These are phyloP conservation scores for Pantherophis guttatus DNA, from an alignment of 2,113 vertebrate species.

Conservation along the genomic window DNA sequence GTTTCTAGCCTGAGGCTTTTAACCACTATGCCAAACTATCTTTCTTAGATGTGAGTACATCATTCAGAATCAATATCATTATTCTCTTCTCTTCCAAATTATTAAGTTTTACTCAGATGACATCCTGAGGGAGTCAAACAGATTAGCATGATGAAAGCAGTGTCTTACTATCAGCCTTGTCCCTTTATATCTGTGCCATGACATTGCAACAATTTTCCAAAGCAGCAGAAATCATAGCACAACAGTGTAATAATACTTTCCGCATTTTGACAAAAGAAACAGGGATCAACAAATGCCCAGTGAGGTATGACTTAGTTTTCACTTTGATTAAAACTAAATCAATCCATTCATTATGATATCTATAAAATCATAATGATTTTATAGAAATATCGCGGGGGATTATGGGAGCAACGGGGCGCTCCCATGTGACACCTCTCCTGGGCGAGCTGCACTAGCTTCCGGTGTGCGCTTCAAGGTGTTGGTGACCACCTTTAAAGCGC, in stretches of 20 bases:
- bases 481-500: no score
- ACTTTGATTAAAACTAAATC: background rate
- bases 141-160: background rate
- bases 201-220: background rate
- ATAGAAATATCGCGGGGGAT: no score
- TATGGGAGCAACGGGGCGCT: no score
- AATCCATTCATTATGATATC: background rate
- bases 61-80: background rate
- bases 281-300: background rate
- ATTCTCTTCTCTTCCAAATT: background rate
- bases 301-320: background rate
- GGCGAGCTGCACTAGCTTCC: no score
- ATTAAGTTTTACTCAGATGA: background rate
- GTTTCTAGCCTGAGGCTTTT: background rate
- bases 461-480: no score
- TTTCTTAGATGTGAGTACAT: background rate
- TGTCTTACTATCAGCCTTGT: background rate
- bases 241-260: background rate
- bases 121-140: background rate
- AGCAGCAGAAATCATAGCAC: background rate
- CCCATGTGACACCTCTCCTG: no score
- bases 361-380: no score
- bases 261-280: background rate
- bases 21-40: background rate
- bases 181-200: background rate